phyloP scores from a whole-genome alignment of 2,113 vertebrate species.

The Halichoerus grypus region DNA sequence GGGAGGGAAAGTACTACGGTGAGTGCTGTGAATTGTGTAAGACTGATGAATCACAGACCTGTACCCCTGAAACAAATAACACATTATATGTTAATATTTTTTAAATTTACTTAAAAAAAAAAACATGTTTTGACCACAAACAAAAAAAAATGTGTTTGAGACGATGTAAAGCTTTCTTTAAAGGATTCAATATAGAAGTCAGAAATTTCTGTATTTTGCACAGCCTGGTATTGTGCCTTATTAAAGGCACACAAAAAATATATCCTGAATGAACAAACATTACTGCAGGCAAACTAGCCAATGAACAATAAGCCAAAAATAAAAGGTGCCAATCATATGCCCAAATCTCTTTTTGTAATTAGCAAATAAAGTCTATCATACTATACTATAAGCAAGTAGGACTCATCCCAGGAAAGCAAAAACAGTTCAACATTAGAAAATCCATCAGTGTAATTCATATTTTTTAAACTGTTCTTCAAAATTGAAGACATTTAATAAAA shows the following conservation, averaged over 20 bases:
- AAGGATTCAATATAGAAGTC: background rate
- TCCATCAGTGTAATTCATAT: background rate
- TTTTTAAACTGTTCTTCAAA: background rate
- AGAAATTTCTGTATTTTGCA: background rate
- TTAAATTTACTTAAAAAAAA: too few relatives aligned
- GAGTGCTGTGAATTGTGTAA: too few relatives aligned
- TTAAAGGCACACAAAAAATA: constrained; percentile 38
- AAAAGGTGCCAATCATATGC: background rate
- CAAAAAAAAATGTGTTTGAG: constrained; percentile 8
- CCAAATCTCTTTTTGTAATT: background rate
- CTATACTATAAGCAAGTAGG: background rate
- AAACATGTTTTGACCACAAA: too few relatives aligned
- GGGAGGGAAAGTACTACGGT: too few relatives aligned
- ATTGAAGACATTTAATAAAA: constrained; percentile 24
- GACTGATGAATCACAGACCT: too few relatives aligned
- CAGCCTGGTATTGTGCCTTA: background rate
- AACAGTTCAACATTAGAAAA: constrained; percentile 45
- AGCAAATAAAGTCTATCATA: constrained; percentile 27
- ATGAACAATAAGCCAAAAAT: constrained; percentile 21
- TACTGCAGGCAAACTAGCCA: background rate
- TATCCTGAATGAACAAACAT: background rate
- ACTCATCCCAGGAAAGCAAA: background rate
- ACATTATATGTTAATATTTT: too few relatives aligned
- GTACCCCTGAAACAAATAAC: too few relatives aligned
- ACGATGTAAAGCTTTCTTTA: constrained; percentile 35